Evolutionary conservation across 2,888 invertebrate genomes (phyloP).

Genomic region (Tipula lateralis): DNA sequence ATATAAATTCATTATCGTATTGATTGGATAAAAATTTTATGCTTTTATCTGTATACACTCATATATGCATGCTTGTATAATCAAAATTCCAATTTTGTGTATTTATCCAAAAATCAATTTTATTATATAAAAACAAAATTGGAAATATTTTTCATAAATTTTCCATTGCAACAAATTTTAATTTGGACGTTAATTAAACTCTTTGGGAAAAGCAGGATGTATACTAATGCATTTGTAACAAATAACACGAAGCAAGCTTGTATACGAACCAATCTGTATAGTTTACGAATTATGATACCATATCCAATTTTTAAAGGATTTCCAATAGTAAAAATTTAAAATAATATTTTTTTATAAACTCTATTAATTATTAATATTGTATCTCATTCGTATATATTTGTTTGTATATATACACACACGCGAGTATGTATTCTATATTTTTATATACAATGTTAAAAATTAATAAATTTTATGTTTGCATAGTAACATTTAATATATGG

Average conservation of each 20-base stretch:
- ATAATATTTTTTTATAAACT: neutral
- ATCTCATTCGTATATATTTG: too few relatives aligned
- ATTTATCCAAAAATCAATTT: too few relatives aligned
- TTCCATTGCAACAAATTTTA: neutral
- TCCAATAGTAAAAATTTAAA: neutral
- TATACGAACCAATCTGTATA: neutral
- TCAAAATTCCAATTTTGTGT: too few relatives aligned
- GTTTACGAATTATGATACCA: neutral
- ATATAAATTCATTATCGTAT: too few relatives aligned
- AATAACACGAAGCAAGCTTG: neutral
- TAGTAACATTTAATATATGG: neutral
- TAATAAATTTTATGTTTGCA: neutral
- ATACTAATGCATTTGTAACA: too few relatives aligned
- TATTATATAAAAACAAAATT: too few relatives aligned
- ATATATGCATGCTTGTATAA: too few relatives aligned
- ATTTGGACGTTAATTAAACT: neutral
- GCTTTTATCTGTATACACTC: too few relatives aligned
- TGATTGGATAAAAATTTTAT: too few relatives aligned
- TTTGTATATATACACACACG: too few relatives aligned
- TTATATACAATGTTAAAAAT: neutral
- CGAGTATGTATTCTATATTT: neutral
- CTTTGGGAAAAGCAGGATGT: neutral
- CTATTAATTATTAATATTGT: slow-evolving; percentile 20
- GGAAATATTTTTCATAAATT: neutral
- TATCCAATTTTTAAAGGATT: neutral